A percentile compares a stretch with the other conserved stretches of the same genome.
Conservation (phyloP, 2,113 vertebrate species). For the Cinclus mexicanus region DNA sequence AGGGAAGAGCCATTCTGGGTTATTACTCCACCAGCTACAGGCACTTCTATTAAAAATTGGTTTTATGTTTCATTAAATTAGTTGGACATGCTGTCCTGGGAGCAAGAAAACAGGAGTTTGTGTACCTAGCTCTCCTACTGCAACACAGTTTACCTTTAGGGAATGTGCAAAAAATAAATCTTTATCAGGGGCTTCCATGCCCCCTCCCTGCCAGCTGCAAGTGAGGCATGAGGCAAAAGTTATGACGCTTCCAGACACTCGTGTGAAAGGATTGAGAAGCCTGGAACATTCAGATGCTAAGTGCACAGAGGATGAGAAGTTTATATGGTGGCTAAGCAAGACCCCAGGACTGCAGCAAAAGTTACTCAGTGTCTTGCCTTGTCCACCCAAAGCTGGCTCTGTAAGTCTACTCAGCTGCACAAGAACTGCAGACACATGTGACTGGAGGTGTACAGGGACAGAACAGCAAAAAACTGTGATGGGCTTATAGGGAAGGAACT, state of each 20-base stretch:
- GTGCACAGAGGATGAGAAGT: background rate
- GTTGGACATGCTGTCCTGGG: background rate
- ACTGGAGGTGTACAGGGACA: background rate
- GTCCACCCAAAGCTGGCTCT: background rate
- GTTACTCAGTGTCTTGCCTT: background rate
- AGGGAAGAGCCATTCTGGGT: background rate
- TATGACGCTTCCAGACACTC: background rate
- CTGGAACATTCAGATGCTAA: background rate
- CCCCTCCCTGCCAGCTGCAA: background rate
- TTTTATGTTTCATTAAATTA: background rate
- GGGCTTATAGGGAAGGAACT: background rate
- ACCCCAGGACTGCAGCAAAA: accelerated
- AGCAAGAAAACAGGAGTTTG: background rate
- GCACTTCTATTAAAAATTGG: background rate
- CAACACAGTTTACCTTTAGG: background rate
- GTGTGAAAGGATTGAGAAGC: background rate
- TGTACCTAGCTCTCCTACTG: accelerated
- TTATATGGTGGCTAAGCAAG: background rate
- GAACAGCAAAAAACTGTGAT: background rate
- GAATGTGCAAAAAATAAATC: background rate
- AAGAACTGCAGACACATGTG: background rate
- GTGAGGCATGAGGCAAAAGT: background rate
- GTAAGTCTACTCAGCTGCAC: background rate
- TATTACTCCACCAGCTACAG: background rate
- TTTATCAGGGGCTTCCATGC: background rate